phyloP scores from a whole-genome alignment of 2,797 vertebrate species.

The Chelon auratus region DNA sequence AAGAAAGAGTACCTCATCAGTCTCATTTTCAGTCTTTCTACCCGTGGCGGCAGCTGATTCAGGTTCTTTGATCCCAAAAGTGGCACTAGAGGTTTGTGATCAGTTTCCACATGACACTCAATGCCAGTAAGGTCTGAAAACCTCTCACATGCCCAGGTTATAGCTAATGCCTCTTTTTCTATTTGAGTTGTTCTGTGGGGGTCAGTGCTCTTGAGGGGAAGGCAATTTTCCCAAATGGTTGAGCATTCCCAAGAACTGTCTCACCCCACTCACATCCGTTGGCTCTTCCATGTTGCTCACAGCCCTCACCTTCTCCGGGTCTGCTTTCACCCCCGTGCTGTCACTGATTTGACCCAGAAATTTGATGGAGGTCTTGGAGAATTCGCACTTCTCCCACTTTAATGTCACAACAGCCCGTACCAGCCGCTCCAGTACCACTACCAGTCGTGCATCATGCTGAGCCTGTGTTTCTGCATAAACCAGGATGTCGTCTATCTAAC shows the following conservation, averaged over 20 bases:
- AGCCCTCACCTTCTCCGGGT: not conserved
- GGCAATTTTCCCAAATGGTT: slow-evolving; percentile 23
- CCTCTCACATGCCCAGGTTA: not conserved
- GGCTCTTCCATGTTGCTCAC: slow-evolving; percentile 9
- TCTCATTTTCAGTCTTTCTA: not conserved
- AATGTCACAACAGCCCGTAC: too few relatives aligned
- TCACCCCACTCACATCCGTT: slow-evolving; percentile 6
- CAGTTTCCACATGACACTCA: not conserved
- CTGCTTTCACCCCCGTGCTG: not conserved
- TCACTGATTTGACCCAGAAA: slow-evolving; percentile 16
- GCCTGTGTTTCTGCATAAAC: too few relatives aligned
- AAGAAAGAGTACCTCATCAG: not conserved
- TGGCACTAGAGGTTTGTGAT: not conserved
- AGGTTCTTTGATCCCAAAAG: not conserved
- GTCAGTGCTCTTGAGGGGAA: not conserved
- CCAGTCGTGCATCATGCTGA: too few relatives aligned
- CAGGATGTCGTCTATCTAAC: too few relatives aligned
- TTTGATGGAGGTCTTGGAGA: slow-evolving; percentile 3
- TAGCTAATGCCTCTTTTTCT: not conserved
- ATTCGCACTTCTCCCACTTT: too few relatives aligned
- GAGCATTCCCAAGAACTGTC: slow-evolving; percentile 20
- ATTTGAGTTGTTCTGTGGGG: not conserved
- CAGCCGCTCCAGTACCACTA: too few relatives aligned
- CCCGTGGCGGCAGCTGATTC: not conserved
- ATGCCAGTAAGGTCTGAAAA: not conserved